A percentile compares a stretch with the other conserved stretches of the same genome.
phyloP scores from a whole-genome alignment of 2,797 vertebrate species.

The Phoebastria nigripes region DNA sequence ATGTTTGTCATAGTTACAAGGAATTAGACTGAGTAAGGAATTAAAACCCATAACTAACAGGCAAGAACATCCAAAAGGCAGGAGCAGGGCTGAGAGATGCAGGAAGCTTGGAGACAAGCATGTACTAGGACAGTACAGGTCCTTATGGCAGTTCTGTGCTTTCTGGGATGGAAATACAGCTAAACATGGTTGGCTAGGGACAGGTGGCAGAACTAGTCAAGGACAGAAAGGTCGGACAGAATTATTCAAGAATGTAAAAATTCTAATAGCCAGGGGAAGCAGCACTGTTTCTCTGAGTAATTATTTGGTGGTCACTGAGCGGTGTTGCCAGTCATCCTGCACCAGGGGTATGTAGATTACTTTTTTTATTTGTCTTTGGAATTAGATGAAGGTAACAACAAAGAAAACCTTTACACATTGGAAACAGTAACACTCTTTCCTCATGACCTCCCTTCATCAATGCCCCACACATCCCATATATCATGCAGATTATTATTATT shows the following conservation, averaged over 20 bases:
- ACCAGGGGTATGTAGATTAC: neutral
- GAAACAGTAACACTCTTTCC: neutral
- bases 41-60: neutral
- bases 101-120: neutral
- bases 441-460: neutral
- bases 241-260: neutral
- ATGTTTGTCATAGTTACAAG: neutral
- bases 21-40: neutral
- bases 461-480: too few species aligned
- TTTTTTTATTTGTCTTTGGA: neutral
- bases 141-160: neutral
- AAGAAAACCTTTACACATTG: neutral
- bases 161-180: neutral
- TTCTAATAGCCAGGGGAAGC: neutral
- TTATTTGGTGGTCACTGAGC: neutral
- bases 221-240: neutral
- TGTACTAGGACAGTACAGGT: neutral
- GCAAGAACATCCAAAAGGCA: neutral
- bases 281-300: neutral
- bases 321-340: neutral
- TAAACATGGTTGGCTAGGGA: neutral
- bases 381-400: neutral
- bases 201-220: neutral
- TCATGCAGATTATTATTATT: neutral
- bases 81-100: neutral